Conservation (phyloP, 2,797 vertebrate genomes). For the Acanthis flammea region DNA sequence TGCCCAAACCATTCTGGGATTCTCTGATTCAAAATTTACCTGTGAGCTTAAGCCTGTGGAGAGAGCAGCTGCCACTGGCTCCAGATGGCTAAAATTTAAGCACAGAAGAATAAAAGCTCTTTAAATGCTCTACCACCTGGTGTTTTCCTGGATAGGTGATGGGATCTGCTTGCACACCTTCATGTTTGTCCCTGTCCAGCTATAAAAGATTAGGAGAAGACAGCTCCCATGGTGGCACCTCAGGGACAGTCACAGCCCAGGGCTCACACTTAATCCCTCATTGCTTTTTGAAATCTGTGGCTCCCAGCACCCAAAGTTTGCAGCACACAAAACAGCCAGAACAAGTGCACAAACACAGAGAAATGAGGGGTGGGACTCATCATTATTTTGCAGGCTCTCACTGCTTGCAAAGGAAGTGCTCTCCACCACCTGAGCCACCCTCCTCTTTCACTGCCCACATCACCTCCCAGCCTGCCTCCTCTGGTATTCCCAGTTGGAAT, state of each 20-base stretch:
- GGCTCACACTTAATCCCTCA: accelerated
- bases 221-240: background rate
- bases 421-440: background rate
- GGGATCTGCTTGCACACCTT: background rate
- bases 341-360: background rate
- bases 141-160: background rate
- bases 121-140: background rate
- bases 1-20: background rate
- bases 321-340: background rate
- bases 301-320: background rate
- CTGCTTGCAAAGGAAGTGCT: background rate
- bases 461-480: background rate
- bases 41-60: background rate
- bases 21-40: background rate
- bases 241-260: background rate
- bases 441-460: background rate
- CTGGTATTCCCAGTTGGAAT: background rate
- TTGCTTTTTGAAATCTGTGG: background rate
- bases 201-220: background rate
- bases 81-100: background rate
- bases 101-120: background rate
- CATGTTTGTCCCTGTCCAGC: background rate
- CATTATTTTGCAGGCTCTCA: background rate
- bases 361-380: background rate
- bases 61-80: background rate